These are phyloP conservation scores for Hirtodrosophila trivittata DNA, from an alignment of 2,888 invertebrate genomes.

Conservation along the genomic window DNA sequence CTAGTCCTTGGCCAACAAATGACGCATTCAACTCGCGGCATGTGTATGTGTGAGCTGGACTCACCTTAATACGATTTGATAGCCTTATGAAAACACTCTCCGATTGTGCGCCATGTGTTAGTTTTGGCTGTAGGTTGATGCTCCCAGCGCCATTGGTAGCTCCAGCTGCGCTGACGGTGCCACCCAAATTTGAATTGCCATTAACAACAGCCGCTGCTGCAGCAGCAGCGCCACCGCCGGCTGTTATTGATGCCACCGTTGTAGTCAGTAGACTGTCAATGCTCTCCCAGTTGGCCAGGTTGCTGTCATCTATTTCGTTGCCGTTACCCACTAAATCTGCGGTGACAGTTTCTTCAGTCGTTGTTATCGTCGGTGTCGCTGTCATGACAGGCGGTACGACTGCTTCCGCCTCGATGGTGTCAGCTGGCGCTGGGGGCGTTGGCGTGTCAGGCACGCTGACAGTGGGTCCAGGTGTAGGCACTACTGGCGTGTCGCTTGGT, in stretches of 20 bases:
- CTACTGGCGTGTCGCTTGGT: conserved; percentile 37
- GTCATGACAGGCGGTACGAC: conserved; percentile 2
- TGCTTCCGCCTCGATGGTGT: conserved; percentile 31
- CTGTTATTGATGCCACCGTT: conserved; percentile 65
- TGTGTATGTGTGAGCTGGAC: conserved; percentile 34
- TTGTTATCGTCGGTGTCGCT: conserved; percentile 26
- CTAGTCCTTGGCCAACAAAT: conserved; percentile 22
- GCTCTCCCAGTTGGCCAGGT: conserved; percentile 78
- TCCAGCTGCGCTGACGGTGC: conserved; percentile 17
- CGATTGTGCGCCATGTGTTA: conserved; percentile 86
- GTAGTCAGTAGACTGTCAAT: conserved; percentile 80
- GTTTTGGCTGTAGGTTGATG: conserved; percentile 74
- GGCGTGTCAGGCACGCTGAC: conserved; percentile 37
- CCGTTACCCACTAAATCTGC: conserved; percentile 49
- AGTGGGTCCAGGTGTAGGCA: background rate
- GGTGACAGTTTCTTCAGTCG: conserved; percentile 10
- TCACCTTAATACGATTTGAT: conserved; percentile 96
- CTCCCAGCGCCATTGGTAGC: conserved; percentile 14
- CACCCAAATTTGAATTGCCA: conserved; percentile 53
- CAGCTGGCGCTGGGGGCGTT: conserved; percentile 2
- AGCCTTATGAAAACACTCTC: conserved; percentile 98
- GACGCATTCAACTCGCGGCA: conserved; percentile 23
- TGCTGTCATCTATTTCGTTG: conserved; percentile 52
- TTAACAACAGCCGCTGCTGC: conserved; percentile 68
- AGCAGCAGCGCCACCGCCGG: conserved; percentile 53